These are phyloP conservation scores for human (Homo sapiens) DNA, from an alignment of 2,113 vertebrate species.

Conservation along the genomic window DNA sequence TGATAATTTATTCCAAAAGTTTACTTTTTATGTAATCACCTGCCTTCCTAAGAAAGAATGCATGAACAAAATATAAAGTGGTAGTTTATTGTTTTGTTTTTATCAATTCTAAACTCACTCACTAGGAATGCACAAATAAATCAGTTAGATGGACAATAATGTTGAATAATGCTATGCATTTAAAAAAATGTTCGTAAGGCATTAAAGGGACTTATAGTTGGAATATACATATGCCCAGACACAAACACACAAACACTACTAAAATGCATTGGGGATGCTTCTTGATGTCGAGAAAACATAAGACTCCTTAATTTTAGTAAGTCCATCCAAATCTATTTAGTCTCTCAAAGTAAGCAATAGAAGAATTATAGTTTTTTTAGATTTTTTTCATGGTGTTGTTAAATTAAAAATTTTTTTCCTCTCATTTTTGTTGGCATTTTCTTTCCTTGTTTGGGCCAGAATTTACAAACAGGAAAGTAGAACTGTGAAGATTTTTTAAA, in stretches of 20 bases:
- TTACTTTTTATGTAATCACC: conserved; percentile 31
- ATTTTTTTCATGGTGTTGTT: neutral
- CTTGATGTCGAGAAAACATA: neutral
- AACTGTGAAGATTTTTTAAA: neutral
- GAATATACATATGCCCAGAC: neutral
- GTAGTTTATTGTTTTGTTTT: neutral
- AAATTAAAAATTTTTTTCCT: neutral
- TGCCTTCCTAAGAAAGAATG: conserved; percentile 14
- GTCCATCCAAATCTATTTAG: neutral
- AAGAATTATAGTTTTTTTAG: neutral
- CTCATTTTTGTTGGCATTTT: neutral
- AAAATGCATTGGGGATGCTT: neutral
- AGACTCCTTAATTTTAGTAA: neutral
- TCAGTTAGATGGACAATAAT: neutral
- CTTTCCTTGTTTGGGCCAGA: neutral
- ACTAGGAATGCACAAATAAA: neutral
- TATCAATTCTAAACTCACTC: neutral
- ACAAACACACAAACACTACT: neutral
- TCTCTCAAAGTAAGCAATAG: neutral
- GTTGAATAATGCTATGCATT: neutral
- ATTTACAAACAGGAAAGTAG: conserved; percentile 10
- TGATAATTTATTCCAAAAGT: conserved; percentile 51
- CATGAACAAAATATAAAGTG: conserved; percentile 1
- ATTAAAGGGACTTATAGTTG: neutral
- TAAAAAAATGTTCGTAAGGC: neutral